Evolutionary conservation across 2,888 invertebrate species (phyloP).

Genomic region (Cancer borealis): DNA sequence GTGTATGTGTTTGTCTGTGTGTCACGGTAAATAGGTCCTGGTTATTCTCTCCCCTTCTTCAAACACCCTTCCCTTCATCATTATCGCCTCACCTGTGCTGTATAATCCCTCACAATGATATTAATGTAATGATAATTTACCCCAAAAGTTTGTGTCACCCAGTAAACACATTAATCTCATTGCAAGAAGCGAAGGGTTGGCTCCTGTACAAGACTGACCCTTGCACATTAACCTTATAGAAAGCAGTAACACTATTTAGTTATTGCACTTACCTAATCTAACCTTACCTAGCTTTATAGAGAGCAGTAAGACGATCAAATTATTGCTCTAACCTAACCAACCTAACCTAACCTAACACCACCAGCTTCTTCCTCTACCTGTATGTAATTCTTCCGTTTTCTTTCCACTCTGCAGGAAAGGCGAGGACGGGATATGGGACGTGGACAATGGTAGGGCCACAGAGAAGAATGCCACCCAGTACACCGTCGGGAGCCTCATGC

Average conservation of each 20-base stretch:
- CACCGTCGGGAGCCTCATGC: conserved; percentile 85
- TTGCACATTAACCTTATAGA: background rate
- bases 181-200: background rate
- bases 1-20: too few relatives aligned
- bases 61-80: background rate
- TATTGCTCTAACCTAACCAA: too few relatives aligned
- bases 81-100: background rate
- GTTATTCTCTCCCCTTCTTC: background rate
- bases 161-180: background rate
- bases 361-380: background rate
- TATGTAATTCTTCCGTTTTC: background rate
- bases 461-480: conserved; percentile 73
- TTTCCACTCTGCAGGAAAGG: conserved; percentile 58
- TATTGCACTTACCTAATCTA: background rate
- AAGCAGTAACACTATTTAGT: background rate
- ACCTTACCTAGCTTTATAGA: too few relatives aligned
- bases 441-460: conserved; percentile 75
- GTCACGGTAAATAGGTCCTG: background rate
- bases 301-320: too few relatives aligned
- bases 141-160: conserved; percentile 17
- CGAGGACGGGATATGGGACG: conserved; percentile 73
- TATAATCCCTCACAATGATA: background rate
- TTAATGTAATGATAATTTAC: conserved; percentile 13
- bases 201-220: background rate
- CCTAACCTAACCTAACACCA: too few relatives aligned